Base-by-base conservation (phyloP, 37 sponge, comb jelly and placozoan genomes). In the Diacarnus erythraeanus region DNA sequence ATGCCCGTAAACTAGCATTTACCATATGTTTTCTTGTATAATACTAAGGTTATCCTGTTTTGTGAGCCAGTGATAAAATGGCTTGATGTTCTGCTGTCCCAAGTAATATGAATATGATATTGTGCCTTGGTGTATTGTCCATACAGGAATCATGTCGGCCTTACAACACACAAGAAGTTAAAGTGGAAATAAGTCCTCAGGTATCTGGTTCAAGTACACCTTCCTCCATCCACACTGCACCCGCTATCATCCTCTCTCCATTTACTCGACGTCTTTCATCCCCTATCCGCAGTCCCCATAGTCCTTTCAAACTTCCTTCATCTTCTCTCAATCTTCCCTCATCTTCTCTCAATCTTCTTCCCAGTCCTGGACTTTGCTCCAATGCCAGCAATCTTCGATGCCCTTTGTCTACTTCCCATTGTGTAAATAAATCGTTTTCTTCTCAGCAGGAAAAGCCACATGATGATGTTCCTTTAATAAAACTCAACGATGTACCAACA, bases 101-200 rank as follows among this genome's bases (percentile, higher is more conserved):
- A n/a, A n/a, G n/a, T n/a, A n/a, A n/a, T n/a, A n/a, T n/a, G n/a
- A n/a, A n/a, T n/a, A n/a, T n/a, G n/a, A n/a, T n/a, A n/a, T n/a
- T n/a, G n/a, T n/a, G n/a, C n/a, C n/a, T n/a, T n/a, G n/a, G n/a
- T n/a, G n/a, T n/a, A n/a, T n/a, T n/a, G n/a, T n/a, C n/a, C n/a
- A n/a, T 47, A 30, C 34, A 65, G 66, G 66, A 65, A 10, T 65
- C 34, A 6, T 65, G 35, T 30, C 66, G 66, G 29, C 66, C 66
- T 3, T 65, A 65, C 66, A 65, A 31, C 2, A 65, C 66, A 34
- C 66, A 65, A 65, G 66, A 65, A 31, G 35, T 65, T 35, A 65
- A 65, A 30, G 66, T 65, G 2, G 66, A 65, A 30, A 31, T 65
- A 15, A 5, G 27, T 31, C 66, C 66, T 17, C 30, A 35, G 17